phyloP scores from a whole-genome alignment of 2,888 invertebrate species.

The Macropis europaea region DNA sequence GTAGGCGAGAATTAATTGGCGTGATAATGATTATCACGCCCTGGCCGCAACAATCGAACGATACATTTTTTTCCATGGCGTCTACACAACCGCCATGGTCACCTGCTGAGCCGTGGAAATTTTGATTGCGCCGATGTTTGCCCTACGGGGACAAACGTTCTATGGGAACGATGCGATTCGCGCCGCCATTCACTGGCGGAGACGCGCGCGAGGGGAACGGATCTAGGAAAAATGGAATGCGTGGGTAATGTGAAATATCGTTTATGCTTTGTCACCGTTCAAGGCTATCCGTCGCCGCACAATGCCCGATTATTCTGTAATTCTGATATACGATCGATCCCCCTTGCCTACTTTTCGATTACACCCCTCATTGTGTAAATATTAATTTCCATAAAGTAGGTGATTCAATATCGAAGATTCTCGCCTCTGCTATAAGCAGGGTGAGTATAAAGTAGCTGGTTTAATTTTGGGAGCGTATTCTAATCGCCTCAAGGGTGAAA shows the following conservation, averaged over 20 bases:
- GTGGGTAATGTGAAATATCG: slow-evolving; percentile 43
- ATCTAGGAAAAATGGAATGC: slow-evolving; percentile 32
- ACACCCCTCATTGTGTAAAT: slow-evolving; percentile 21
- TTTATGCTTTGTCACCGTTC: slow-evolving; percentile 10
- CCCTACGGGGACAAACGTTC: slow-evolving; percentile 24
- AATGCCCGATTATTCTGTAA: slow-evolving; percentile 45
- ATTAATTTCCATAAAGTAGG: slow-evolving; percentile 37
- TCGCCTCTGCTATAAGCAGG: too few species aligned
- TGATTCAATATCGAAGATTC: slow-evolving; percentile 20
- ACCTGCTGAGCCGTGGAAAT: slow-evolving; percentile 54
- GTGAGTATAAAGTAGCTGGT: too few species aligned
- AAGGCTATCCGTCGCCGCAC: slow-evolving; percentile 38
- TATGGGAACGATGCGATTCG: slow-evolving; percentile 40
- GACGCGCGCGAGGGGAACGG: neutral
- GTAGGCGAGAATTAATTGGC: slow-evolving; percentile 65
- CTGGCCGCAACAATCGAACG: slow-evolving; percentile 36
- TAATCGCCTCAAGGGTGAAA: too few species aligned
- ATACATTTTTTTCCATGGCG: slow-evolving; percentile 45
- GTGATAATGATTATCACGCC: slow-evolving; percentile 61
- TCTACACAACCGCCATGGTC: slow-evolving; percentile 1
- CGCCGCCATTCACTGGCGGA: slow-evolving; percentile 30
- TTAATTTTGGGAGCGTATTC: too few species aligned
- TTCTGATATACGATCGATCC: slow-evolving; percentile 35
- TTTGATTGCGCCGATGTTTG: slow-evolving; percentile 29
- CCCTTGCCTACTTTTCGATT: neutral